Conservation (phyloP, 2,113 vertebrate genomes). For the Cinclus cinclus region DNA sequence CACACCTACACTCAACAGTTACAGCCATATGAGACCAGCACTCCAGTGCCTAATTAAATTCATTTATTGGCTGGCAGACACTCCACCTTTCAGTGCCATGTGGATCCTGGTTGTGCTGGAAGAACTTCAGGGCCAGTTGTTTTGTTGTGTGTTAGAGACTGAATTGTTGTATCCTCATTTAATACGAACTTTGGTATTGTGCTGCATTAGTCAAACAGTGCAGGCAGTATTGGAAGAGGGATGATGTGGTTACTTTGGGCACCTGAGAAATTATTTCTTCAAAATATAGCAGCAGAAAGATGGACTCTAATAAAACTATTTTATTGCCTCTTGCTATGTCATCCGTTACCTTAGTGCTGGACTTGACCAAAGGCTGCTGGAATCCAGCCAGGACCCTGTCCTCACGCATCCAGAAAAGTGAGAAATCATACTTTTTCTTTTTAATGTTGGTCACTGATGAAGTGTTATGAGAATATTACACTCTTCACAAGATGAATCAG, state of each 20-base stretch:
- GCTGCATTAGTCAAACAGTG: not conserved
- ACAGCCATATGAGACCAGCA: conserved; percentile 15
- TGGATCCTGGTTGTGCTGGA: conserved; percentile 18
- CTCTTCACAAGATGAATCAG: not conserved
- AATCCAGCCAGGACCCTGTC: not conserved
- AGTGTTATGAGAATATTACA: not conserved
- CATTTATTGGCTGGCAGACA: conserved; percentile 46
- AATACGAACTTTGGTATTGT: not conserved
- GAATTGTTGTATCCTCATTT: not conserved
- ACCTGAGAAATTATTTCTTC: not conserved
- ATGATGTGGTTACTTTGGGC: not conserved
- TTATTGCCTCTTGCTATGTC: not conserved
- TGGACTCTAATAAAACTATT: not conserved
- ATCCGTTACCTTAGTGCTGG: not conserved
- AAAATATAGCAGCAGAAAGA: not conserved
- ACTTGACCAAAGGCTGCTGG: not conserved
- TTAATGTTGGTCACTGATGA: not conserved
- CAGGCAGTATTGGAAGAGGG: not conserved
- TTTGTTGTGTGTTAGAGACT: not conserved
- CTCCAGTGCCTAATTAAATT: conserved; percentile 46
- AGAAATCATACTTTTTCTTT: not conserved
- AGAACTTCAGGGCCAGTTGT: conserved; percentile 2
- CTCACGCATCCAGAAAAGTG: not conserved
- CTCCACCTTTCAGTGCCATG: not conserved
- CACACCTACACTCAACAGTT: not conserved